Evolutionary conservation across 2,888 invertebrate genomes (phyloP).

Genomic region (Pammene fasciana): DNA sequence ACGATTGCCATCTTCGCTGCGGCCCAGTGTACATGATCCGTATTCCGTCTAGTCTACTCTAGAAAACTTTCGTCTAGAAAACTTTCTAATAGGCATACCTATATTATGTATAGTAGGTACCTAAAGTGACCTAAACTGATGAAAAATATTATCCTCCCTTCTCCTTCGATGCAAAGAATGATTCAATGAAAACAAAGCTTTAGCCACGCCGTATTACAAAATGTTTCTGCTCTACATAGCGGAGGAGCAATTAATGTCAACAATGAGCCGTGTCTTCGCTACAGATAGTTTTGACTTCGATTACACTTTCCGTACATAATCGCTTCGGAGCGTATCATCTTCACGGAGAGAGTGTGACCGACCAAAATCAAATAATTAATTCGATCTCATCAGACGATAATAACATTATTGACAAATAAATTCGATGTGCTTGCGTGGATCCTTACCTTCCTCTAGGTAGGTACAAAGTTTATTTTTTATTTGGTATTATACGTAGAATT

Average conservation of each 20-base stretch:
- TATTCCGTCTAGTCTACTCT: too few relatives aligned
- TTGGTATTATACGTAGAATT: too few relatives aligned
- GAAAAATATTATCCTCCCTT: background rate
- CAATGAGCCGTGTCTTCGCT: conserved; percentile 40
- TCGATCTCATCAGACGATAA: conserved; percentile 28
- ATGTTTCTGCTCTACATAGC: conserved; percentile 43
- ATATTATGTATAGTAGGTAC: too few relatives aligned
- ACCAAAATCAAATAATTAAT: conserved; percentile 34
- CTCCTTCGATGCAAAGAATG: conserved; percentile 28
- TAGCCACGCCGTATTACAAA: conserved; percentile 35
- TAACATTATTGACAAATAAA: conserved; percentile 17
- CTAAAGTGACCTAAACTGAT: background rate
- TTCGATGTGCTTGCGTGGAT: too few relatives aligned
- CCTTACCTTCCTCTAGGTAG: too few relatives aligned
- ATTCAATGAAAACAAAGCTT: conserved; percentile 34
- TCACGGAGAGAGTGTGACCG: conserved; percentile 44
- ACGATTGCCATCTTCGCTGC: too few relatives aligned
- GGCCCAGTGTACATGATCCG: too few relatives aligned
- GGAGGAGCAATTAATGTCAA: conserved; percentile 40
- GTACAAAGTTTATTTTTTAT: too few relatives aligned
- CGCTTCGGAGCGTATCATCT: conserved; percentile 22
- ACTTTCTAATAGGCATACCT: background rate
- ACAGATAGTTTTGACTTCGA: conserved; percentile 16
- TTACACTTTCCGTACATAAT: conserved; percentile 40
- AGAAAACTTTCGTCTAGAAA: too few relatives aligned